Base-by-base conservation (phyloP, 2,797 vertebrate genomes). In the Muscicapa striata region DNA sequence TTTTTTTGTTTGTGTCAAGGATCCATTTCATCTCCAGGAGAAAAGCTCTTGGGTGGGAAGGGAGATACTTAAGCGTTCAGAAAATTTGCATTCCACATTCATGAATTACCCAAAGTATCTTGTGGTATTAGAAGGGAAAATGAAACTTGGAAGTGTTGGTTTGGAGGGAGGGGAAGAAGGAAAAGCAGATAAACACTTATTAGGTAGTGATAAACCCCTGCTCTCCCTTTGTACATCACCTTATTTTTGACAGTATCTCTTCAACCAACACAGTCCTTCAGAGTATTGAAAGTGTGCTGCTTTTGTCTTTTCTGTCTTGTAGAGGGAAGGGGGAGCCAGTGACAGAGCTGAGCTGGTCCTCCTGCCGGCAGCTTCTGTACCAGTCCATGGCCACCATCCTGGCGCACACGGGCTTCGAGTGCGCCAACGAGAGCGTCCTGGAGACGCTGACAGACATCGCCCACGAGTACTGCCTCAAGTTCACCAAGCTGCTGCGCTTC, bases 291-390 rank as follows among this genome's bases (percentile, higher is more conserved):
- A 27, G 13, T 21, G 34, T 59, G n/a, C 7, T 67, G 2, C 24
- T 72, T 77, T 77, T 79, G 5, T 63, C 34, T 17, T 38, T 30
- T 80, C 16, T 96, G n/a, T 1, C 41, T 94, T 86, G 57, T 70
- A 99, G 99, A 73, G 99, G 99, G 30, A 99, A 98, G 98, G 99
- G 99, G 15, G 99, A 99, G 89, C 99, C 99, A 1, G 99, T 99
- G 95, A 99, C 98, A 2, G 99, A 99, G 95, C 98, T 99, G 96
- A 99, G 98, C 73, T 99, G 99, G 98, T 98, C 98, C 8, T 99
- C 99, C 58, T 99, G 99, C 97, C 98, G 99, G 63, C 99, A 99
- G 96, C 99, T 99, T 23, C 98, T 99, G 49, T 99, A 99, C 97
- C 99, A 99, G 97, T 99, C 99, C 0, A 98, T 99, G 78, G 99